Base-by-base conservation (phyloP, 2,113 vertebrate genomes). In the Sitta europaea region DNA sequence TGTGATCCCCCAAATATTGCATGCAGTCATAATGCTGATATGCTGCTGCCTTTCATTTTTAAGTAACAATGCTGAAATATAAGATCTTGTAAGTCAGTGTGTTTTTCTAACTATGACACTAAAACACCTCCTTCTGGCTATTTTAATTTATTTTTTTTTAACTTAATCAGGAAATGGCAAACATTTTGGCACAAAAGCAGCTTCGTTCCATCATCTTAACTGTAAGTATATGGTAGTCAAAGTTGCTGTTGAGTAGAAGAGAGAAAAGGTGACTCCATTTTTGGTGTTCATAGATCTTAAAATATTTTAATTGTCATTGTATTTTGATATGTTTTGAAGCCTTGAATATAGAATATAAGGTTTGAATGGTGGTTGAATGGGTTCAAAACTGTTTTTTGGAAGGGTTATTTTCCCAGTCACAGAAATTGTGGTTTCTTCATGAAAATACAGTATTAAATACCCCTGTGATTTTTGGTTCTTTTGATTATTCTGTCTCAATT, bases 141-240 rank as follows among this genome's bases (percentile, higher is more conserved):
- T 27, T 28, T 12, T 86, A 27, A 27, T 93, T 53, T 27, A 6
- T 94, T 45, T 94, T 55, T 55, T 85, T 77, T 70, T 1, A 25
- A 89, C 47, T 76, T 10, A 45, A 90, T 53, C 91, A 99, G 99
- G 99, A 99, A 98, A 99, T 99, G 99, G 99, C 99, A 74, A 99
- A 99, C 67, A 99, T 99, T 95, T 97, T 99, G 86, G 99, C 99
- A 71, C 99, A 99, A 98, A 99, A 99, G 94, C 99, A 99, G 79
- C 98, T 99, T 90, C 99, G 99, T 35, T 98, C 98, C 95, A 99
- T 99, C 98, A 99, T 99, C 92, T 98, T 99, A 93, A 98, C 97
- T 81, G 99, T 99, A 98, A 99, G 99, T 99, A 84, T 19, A 15
- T 45, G 9, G 15, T 75, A 93, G 40, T 51, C n/a, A 68, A 65